phyloP scores from a whole-genome alignment of 2,113 vertebrate species.

The Heterocephalus glaber region DNA sequence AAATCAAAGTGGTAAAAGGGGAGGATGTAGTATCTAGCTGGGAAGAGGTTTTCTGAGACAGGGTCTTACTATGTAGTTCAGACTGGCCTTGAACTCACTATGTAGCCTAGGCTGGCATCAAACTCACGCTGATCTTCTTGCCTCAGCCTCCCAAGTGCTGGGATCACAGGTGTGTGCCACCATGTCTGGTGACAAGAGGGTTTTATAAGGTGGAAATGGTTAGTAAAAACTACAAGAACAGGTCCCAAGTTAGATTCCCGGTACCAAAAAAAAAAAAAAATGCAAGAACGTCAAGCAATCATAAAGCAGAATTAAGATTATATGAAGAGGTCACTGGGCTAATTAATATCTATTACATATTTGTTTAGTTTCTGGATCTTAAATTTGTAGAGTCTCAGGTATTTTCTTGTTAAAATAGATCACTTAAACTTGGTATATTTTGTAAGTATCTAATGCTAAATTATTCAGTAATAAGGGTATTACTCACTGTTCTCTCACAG shows the following conservation, averaged over 20 bases:
- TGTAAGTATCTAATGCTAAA: constrained; percentile 16
- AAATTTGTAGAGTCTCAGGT: background rate
- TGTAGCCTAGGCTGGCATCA: background rate
- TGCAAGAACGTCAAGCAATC: background rate
- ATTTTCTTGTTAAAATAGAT: constrained; percentile 9
- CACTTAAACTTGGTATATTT: constrained; percentile 29
- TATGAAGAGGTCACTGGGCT: background rate
- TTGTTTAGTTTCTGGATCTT: background rate
- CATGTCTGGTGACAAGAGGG: background rate
- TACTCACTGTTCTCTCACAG: background rate
- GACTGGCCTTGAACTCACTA: background rate
- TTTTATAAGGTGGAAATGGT: constrained; percentile 24
- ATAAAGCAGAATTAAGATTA: constrained; percentile 18
- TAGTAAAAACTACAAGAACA: background rate
- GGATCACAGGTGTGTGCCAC: background rate
- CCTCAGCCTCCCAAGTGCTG: background rate
- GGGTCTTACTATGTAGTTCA: background rate
- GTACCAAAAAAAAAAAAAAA: no score
- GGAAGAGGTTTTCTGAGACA: background rate
- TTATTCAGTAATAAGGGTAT: background rate
- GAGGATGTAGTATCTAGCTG: background rate
- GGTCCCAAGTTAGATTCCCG: no score
- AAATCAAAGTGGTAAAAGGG: constrained; percentile 3
- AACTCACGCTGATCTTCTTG: background rate
- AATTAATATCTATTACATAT: constrained; percentile 5